phyloP scores from a whole-genome alignment of 2,888 invertebrate genomes.

The Halocaridina rubra region DNA sequence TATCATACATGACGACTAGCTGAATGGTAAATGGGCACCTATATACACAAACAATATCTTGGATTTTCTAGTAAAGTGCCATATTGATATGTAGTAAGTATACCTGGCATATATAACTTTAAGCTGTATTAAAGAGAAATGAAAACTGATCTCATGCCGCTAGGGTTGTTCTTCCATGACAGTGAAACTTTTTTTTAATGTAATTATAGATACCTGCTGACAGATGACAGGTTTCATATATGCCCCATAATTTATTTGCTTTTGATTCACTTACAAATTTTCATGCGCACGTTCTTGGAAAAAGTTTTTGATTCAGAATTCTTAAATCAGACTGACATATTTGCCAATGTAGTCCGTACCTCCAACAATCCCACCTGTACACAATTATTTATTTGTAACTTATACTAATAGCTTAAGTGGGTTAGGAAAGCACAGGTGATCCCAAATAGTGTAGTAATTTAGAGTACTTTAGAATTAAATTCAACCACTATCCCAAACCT shows the following conservation, averaged over 20 bases:
- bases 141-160: constrained; percentile 50
- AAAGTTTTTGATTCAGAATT: no score
- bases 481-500: constrained; percentile 49
- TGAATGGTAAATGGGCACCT: no score
- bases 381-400: constrained; percentile 57
- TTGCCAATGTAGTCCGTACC: constrained; percentile 54
- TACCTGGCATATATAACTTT: constrained; percentile 22
- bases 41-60: neutral
- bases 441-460: constrained; percentile 40
- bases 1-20: no score
- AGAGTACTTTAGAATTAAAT: constrained; percentile 51
- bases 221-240: no score
- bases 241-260: no score
- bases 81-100: constrained; percentile 37
- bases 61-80: constrained; percentile 31
- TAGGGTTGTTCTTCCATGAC: constrained; percentile 53
- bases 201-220: no score
- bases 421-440: constrained; percentile 58
- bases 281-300: no score
- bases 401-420: constrained; percentile 55
- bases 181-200: constrained; percentile 26
- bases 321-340: no score
- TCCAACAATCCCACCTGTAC: constrained; percentile 52
- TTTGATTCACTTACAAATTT: no score
- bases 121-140: no score